These are phyloP conservation scores for Epinephelus malabaricus DNA, from an alignment of 2,797 vertebrate genomes.

Conservation along the genomic window DNA sequence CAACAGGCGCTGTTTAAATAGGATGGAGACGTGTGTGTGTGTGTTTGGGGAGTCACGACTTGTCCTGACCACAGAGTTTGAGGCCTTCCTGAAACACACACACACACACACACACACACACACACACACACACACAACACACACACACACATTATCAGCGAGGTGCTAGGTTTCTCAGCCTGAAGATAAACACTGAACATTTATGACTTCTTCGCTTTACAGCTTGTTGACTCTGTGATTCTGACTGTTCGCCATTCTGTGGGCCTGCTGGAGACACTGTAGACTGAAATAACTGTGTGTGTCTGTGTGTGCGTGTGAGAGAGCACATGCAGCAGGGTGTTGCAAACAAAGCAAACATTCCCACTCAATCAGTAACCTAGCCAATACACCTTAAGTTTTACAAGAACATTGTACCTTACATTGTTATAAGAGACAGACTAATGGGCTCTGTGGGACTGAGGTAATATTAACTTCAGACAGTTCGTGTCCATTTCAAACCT, in stretches of 20 bases:
- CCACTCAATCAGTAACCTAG: slow-evolving; percentile 22
- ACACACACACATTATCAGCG: slow-evolving; percentile 72
- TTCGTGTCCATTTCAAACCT: not conserved
- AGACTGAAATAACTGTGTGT: slow-evolving; percentile 14
- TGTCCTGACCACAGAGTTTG: slow-evolving; percentile 46
- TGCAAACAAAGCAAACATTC: slow-evolving; percentile 45
- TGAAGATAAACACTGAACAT: slow-evolving; percentile 72
- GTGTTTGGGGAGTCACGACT: slow-evolving; percentile 58
- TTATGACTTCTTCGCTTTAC: slow-evolving; percentile 70
- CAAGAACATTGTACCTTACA: not conserved
- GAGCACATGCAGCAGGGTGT: not conserved
- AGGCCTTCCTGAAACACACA: slow-evolving; percentile 63
- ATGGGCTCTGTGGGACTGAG: not conserved
- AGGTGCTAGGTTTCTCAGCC: slow-evolving; percentile 64
- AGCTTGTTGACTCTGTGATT: slow-evolving; percentile 66
- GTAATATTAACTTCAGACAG: not conserved
- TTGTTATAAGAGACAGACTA: not conserved
- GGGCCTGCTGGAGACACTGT: slow-evolving; percentile 14
- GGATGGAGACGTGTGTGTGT: slow-evolving; percentile 57
- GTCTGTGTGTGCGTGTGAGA: not conserved
- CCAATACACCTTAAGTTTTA: not conserved
- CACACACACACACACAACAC: slow-evolving; percentile 47
- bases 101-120: slow-evolving; percentile 58
- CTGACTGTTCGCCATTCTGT: slow-evolving; percentile 35
- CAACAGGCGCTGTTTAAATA: slow-evolving; percentile 83